A percentile compares a stretch with the other conserved stretches of the same genome.
Conservation (phyloP, 2,113 vertebrate genomes). For the Megaceryle torquata region DNA sequence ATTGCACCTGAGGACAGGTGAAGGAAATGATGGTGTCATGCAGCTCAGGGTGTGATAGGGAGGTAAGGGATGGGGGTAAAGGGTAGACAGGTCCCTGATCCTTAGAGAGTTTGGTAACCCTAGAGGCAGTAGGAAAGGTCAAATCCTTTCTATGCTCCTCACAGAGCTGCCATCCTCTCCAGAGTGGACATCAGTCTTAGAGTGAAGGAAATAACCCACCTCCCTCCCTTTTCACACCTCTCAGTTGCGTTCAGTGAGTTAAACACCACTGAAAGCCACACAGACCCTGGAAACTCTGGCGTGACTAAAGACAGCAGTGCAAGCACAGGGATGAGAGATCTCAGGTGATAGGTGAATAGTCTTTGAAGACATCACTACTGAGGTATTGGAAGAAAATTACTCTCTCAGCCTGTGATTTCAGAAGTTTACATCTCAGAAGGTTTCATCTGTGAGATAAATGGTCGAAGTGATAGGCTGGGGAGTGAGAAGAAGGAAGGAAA, state of each 20-base stretch:
- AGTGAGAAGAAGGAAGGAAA: neutral
- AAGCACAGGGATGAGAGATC: neutral
- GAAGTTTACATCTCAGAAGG: neutral
- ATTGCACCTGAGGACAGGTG: too few relatives aligned
- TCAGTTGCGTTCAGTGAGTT: accelerated
- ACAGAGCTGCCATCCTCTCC: neutral
- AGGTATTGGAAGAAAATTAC: accelerated
- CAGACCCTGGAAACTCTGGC: neutral
- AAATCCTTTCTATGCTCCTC: too few relatives aligned
- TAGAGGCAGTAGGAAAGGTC: too few relatives aligned
- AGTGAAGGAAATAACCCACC: neutral
- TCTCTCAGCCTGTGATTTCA: neutral
- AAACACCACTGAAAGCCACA: neutral
- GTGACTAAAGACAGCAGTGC: neutral
- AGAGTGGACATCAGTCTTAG: neutral
- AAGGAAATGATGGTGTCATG: too few relatives aligned
- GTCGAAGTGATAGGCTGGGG: neutral
- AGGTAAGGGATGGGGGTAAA: too few relatives aligned
- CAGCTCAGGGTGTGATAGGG: too few relatives aligned
- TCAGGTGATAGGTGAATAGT: neutral
- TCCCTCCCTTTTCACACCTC: neutral
- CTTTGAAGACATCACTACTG: neutral
- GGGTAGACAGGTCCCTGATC: too few relatives aligned
- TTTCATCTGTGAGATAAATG: neutral
- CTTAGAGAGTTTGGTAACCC: too few relatives aligned